Percentiles rank a stretch among this genome's conserved stretches.
phyloP scores from a whole-genome alignment of 2,797 vertebrate species.

The Spheniscus humboldti region DNA sequence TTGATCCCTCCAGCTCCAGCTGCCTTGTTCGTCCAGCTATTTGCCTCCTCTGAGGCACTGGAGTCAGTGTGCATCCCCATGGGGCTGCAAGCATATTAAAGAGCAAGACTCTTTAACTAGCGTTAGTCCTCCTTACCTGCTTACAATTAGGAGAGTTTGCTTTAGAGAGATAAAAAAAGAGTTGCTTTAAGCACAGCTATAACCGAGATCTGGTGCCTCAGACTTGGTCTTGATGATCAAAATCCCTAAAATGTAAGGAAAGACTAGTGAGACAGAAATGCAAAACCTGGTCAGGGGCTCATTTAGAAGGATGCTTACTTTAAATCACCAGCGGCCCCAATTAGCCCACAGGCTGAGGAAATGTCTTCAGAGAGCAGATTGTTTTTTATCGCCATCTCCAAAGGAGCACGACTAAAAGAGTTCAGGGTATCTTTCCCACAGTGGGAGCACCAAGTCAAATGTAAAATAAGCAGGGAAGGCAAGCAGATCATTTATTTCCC shows the following conservation, averaged over 20 bases:
- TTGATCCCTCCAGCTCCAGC: background rate
- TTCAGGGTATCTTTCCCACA: background rate
- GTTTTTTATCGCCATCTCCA: background rate
- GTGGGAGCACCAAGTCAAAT: background rate
- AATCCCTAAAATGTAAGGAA: background rate
- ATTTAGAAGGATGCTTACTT: background rate
- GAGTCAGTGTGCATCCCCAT: background rate
- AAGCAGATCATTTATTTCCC: background rate
- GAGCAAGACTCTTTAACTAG: background rate
- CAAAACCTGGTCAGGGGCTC: background rate
- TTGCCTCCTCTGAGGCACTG: background rate
- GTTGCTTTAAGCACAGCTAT: background rate
- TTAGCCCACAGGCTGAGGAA: background rate
- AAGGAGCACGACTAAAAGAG: background rate
- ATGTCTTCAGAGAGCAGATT: background rate
- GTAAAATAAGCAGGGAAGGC: conserved; percentile 9
- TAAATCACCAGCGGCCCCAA: background rate
- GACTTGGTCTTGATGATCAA: background rate
- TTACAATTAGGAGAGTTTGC: background rate
- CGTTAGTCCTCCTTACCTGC: background rate
- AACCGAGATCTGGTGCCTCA: background rate
- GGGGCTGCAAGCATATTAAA: background rate
- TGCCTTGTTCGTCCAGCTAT: background rate
- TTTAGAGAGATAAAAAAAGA: background rate
- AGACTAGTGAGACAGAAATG: background rate